Evolutionary conservation across 1,140 invertebrate species (phyloP), one percentile per base, ranked within the genome.

Genomic region (Cherax destructor): DNA sequence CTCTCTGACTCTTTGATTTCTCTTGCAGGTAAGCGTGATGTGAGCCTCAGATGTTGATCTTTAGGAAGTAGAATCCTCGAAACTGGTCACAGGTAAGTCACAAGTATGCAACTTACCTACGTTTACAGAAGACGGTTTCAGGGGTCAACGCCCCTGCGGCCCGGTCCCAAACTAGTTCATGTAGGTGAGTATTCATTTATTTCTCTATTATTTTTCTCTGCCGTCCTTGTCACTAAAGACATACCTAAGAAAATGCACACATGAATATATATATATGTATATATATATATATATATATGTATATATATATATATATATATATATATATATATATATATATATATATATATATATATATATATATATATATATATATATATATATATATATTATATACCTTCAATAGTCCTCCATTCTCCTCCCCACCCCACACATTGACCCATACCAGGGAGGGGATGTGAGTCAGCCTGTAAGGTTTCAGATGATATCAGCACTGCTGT

Each of bases 251-350:
- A 41, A 16, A 24, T 76, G 4, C 21, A 41, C 10, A 76, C n/a
- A 41, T 76, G 2, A 2, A 41, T 41, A 76, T 76, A 41, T 41
- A 41, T 76, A 41, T 41, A 76, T 76, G 4, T 76, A 24, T 81
- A 50, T 81, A 59, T 81, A 24, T 81, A 24, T 56, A 59, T 81
- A 50, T 81, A 56, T 52, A 21, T 81, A n/a, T 59, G 1, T 81
- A 59, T 81, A 24, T 5, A 50, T 56, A 50, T 50, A 24, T 50
- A 24, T 81, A 24, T 81, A 56, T 81, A 56, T 50, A 24, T 83
- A 52, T 83, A 52, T 59, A 30, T 59, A 4, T 78, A 16, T 24
- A 47, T 78, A 16, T 41, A 59, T 10, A 59, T 59, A 30, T 18
- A 16, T 83, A 59, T 16, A 9, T 83, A 30, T 56, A 59, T 59